phyloP scores from a whole-genome alignment of 1,140 invertebrate species.

The Pachypsylla venusta region DNA sequence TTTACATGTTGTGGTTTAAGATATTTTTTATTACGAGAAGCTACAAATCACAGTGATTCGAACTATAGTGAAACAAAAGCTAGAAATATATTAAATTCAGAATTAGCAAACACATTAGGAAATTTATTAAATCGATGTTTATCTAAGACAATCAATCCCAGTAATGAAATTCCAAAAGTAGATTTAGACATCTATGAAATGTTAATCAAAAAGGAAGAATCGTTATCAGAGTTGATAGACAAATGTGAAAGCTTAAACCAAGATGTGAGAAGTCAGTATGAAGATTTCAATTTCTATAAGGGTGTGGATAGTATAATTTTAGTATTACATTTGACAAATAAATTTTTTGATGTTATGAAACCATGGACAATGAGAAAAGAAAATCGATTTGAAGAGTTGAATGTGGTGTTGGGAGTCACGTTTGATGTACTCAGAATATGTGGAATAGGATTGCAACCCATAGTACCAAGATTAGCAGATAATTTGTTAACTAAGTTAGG shows the following conservation, averaged over 20 bases:
- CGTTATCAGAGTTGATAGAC: slow-evolving; percentile 13
- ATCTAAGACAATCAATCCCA: slow-evolving; percentile 59
- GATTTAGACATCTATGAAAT: slow-evolving; percentile 20
- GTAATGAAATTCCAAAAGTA: slow-evolving; percentile 46
- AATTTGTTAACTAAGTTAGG: slow-evolving; percentile 49
- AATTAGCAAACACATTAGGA: slow-evolving; percentile 82
- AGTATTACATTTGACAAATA: slow-evolving; percentile 59
- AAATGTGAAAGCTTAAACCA: slow-evolving; percentile 30
- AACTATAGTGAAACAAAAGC: slow-evolving; percentile 75
- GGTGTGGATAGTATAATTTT: slow-evolving; percentile 61
- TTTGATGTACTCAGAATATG: slow-evolving; percentile 63
- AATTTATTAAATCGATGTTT: slow-evolving; percentile 75
- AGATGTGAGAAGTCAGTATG: slow-evolving; percentile 48
- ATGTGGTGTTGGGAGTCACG: slow-evolving; percentile 60
- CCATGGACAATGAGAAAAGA: slow-evolving; percentile 73
- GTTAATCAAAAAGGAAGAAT: not conserved
- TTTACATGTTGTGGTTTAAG: slow-evolving; percentile 58
- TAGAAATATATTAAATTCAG: slow-evolving; percentile 64
- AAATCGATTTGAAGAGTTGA: slow-evolving; percentile 38
- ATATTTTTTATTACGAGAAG: slow-evolving; percentile 83
- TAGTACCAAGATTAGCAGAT: slow-evolving; percentile 57
- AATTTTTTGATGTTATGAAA: slow-evolving; percentile 66
- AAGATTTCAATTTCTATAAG: slow-evolving; percentile 66
- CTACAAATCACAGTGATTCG: slow-evolving; percentile 71
- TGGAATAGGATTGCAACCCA: slow-evolving; percentile 63